Evolutionary conservation across 2,888 invertebrate species (phyloP), one percentile per base, ranked within the genome.

Genomic region (Chrysolina americana): DNA sequence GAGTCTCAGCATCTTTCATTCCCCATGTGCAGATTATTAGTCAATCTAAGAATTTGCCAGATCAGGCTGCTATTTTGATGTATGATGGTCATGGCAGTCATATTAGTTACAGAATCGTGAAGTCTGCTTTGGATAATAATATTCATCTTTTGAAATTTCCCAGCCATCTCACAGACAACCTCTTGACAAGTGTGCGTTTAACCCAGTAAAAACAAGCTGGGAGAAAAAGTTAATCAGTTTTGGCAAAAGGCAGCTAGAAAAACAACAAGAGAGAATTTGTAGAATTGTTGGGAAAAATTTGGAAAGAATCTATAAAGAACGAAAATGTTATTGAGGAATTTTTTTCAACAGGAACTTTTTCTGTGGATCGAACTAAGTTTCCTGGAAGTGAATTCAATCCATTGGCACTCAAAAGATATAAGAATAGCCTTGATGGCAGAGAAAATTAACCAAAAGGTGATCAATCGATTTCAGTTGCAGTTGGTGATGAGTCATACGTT

Each of bases 161-260:
- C 17, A 74, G 69, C 23, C 74, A 80, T 69, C 56, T 79, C 21
- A 76, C 76, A 9, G 78, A 80, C 68, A 78, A 62, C 50, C 17
- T 78, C 2, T 77, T 78, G 47, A 77, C 77, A 13, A 41, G 11
- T 41, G 41, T 41, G 41, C 11, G 41, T 41, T 65, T 79, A 48
- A 70, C 48, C 64, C 69, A 8, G 53, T 73, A 36, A 73, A 73
- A 69, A 28, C 13, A 13, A 13, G 47, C n/a, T 79, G 76, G 79
- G 74, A 79, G 48, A 70, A 50, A 73, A 73, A 71, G 53, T 48
- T 79, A 19, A 65, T 77, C 15, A 76, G 48, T 17, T 73, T 50
- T 71, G 79, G 74, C 11, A 77, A 77, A 64, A 59, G 56, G 1
- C 21, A 76, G 50, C 13, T 53, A 19, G n/a, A n/a, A n/a, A n/a